Evolutionary conservation across 2,797 vertebrate species (phyloP).

Genomic region (Peromyscus nudipes): DNA sequence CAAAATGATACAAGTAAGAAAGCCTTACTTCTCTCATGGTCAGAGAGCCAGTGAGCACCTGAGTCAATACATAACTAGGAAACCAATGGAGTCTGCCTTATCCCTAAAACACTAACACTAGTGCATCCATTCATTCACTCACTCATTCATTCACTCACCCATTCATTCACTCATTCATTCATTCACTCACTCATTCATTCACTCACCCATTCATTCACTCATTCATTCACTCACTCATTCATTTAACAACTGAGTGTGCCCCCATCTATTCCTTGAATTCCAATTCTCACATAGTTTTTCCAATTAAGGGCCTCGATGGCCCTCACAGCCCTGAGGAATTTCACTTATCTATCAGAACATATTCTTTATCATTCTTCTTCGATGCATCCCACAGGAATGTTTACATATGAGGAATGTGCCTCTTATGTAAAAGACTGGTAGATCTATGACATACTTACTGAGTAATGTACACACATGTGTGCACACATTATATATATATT

Average conservation of each 20-base stretch:
- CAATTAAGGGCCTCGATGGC: background rate
- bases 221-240: background rate
- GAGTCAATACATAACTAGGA: background rate
- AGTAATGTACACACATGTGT: background rate
- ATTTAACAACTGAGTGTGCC: background rate
- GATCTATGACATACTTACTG: background rate
- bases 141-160: background rate
- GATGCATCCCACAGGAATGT: background rate
- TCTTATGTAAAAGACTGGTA: background rate
- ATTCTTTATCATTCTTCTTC: background rate
- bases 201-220: background rate
- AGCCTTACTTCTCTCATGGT: background rate
- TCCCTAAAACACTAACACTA: background rate
- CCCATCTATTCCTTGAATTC: background rate
- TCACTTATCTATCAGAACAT: background rate
- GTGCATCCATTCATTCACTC: background rate
- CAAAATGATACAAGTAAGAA: conserved; percentile 12
- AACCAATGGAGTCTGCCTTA: background rate
- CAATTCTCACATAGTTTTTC: background rate
- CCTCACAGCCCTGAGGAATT: background rate
- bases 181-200: background rate
- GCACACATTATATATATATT: background rate
- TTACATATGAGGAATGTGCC: background rate
- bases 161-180: background rate
- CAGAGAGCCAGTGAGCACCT: background rate